These are phyloP conservation scores for Pipa parva DNA, from an alignment of 2,113 vertebrate species.

Conservation along the genomic window DNA sequence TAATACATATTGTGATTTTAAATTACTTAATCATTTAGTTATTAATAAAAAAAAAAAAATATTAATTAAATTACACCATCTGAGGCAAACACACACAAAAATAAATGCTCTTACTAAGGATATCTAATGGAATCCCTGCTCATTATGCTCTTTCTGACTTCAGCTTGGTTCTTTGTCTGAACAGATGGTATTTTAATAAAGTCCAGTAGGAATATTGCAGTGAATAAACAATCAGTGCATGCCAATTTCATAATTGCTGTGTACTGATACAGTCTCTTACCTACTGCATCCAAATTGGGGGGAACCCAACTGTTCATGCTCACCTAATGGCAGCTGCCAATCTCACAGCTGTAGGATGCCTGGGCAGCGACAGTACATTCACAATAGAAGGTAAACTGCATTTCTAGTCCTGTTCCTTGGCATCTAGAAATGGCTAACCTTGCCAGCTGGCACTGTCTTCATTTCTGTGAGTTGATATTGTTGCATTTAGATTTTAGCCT, in stretches of 20 bases:
- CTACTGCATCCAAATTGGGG: conserved; percentile 80
- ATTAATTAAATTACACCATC: no score
- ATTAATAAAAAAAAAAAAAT: no score
- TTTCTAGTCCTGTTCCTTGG: conserved; percentile 68
- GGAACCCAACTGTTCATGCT: conserved; percentile 66
- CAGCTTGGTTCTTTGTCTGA: conserved; percentile 76
- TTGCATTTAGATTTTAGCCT: conserved; percentile 53
- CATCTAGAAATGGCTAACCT: conserved; percentile 51
- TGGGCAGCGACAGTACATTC: conserved; percentile 55
- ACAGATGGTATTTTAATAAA: conserved; percentile 99
- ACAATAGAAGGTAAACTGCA: conserved; percentile 74
- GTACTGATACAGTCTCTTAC: conserved; percentile 94
- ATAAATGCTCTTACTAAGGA: background rate
- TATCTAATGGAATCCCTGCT: background rate
- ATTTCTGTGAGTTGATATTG: conserved; percentile 64
- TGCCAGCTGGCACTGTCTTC: conserved; percentile 72
- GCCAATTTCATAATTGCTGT: conserved; percentile 99
- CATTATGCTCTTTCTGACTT: conserved; percentile 45
- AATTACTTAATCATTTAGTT: no score
- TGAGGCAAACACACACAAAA: no score
- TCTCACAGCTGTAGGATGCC: conserved; percentile 81
- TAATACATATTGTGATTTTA: no score
- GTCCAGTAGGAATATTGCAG: conserved; percentile 99
- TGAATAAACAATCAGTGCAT: conserved; percentile 96
- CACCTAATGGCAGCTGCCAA: conserved; percentile 84